Evolutionary conservation across 2,888 invertebrate genomes (phyloP).

Genomic region (Aromia moschata): DNA sequence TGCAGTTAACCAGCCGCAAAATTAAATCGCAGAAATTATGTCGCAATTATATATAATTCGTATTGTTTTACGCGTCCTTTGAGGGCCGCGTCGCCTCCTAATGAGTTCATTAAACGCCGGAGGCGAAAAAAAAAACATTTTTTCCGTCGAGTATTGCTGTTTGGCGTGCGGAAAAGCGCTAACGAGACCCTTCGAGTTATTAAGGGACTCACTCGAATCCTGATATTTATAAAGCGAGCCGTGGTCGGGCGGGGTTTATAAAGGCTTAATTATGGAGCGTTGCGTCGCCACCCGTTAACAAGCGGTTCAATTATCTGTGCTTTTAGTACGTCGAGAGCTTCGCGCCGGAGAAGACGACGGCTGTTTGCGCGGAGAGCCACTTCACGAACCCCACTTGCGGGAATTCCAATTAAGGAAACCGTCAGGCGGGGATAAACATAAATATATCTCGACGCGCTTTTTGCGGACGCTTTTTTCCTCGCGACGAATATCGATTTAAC

Average conservation of each 20-base stretch:
- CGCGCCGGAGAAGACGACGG: constrained; percentile 22
- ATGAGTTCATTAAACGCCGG: constrained; percentile 14
- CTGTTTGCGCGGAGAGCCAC: constrained; percentile 41
- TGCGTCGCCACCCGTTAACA: constrained; percentile 43
- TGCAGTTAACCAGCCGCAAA: neutral
- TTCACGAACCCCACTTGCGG: constrained; percentile 32
- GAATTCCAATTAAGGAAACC: constrained; percentile 39
- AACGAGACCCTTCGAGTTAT: constrained; percentile 12
- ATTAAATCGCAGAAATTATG: neutral
- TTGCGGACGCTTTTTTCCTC: too few species aligned
- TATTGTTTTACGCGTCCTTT: constrained; percentile 7
- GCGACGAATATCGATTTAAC: too few species aligned
- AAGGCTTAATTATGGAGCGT: constrained; percentile 46
- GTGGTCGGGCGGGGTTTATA: constrained; percentile 39
- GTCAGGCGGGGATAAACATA: too few species aligned
- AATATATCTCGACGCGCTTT: too few species aligned
- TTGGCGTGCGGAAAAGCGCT: constrained; percentile 7
- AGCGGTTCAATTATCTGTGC: constrained; percentile 49
- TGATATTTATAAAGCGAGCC: constrained; percentile 41
- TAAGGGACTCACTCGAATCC: constrained; percentile 27
- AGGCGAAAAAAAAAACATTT: constrained; percentile 5
- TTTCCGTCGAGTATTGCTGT: constrained; percentile 5
- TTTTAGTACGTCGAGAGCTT: constrained; percentile 45
- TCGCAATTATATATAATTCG: constrained; percentile 8
- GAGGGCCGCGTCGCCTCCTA: neutral